phyloP scores from a whole-genome alignment of 2,888 invertebrate species.

The Caradrina clavipalpis region DNA sequence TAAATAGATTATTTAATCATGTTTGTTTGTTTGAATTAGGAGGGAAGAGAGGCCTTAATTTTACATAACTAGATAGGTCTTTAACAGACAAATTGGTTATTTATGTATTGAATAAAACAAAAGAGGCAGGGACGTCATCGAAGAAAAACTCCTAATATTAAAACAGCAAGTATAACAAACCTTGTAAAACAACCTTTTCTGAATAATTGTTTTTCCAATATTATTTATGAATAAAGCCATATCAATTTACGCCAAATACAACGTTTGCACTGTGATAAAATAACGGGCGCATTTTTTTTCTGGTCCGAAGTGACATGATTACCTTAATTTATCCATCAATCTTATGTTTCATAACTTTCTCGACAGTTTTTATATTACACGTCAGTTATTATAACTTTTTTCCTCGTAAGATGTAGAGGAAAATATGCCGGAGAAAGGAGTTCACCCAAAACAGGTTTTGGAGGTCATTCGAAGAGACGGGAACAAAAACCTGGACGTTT shows the following conservation, averaged over 20 bases:
- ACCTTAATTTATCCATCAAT: slow-evolving; percentile 18
- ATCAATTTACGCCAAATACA: neutral
- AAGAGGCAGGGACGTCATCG: too few relatives aligned
- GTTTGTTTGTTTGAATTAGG: neutral
- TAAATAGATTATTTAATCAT: slow-evolving; percentile 20
- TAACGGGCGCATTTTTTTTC: neutral
- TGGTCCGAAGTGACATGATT: neutral
- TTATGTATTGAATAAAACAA: too few relatives aligned
- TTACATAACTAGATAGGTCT: too few relatives aligned
- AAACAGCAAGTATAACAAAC: too few relatives aligned
- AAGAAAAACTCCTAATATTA: too few relatives aligned
- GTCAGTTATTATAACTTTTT: slow-evolving; percentile 63
- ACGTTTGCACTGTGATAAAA: neutral
- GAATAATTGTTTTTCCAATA: too few relatives aligned
- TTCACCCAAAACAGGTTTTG: slow-evolving; percentile 77
- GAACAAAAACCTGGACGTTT: slow-evolving; percentile 78
- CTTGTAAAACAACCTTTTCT: too few relatives aligned
- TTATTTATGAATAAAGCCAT: too few relatives aligned
- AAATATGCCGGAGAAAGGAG: slow-evolving; percentile 76
- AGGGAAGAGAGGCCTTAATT: neutral
- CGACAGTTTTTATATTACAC: slow-evolving; percentile 22
- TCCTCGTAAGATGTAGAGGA: slow-evolving; percentile 71
- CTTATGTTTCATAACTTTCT: slow-evolving; percentile 22
- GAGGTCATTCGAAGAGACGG: slow-evolving; percentile 74
- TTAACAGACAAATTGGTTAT: too few relatives aligned